Conservation (phyloP, 2,888 invertebrate genomes). For the Aricia artaxerxes region DNA sequence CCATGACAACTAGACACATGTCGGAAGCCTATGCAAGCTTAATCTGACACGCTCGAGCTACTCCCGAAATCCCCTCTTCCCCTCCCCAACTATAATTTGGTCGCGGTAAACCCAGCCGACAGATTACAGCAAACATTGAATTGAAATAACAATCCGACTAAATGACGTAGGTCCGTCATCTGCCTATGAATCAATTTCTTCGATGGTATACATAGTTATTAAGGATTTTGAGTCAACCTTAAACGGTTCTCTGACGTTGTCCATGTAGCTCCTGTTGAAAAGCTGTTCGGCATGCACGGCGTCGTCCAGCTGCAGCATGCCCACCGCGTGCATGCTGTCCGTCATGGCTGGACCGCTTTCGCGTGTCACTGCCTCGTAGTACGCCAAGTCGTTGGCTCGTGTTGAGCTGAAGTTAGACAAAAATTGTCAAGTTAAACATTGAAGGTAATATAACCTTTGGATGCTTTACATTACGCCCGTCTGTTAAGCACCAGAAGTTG, state of each 20-base stretch:
- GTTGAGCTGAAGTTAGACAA: slow-evolving; percentile 58
- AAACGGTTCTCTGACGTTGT: slow-evolving; percentile 80
- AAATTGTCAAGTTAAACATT: background rate
- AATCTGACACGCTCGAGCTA: no score
- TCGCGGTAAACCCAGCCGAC: no score
- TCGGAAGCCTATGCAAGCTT: no score
- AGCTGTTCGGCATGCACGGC: slow-evolving; percentile 61
- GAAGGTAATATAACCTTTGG: background rate
- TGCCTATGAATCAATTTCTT: no score
- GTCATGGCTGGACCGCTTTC: slow-evolving; percentile 82
- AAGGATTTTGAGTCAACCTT: slow-evolving; percentile 59
- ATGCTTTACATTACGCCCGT: background rate
- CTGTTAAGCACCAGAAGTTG: no score
- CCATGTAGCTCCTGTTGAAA: slow-evolving; percentile 75
- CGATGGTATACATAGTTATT: no score
- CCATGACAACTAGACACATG: no score
- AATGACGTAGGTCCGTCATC: no score
- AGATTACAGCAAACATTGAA: no score
- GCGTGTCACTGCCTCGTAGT: slow-evolving; percentile 79
- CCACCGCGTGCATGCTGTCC: slow-evolving; percentile 83
- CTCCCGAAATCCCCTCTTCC: no score
- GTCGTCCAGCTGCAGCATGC: slow-evolving; percentile 70
- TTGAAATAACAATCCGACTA: no score
- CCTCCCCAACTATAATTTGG: no score
- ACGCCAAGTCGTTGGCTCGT: slow-evolving; percentile 74